Base-by-base conservation (phyloP, 2,113 vertebrate genomes). In the Nicator chloris region DNA sequence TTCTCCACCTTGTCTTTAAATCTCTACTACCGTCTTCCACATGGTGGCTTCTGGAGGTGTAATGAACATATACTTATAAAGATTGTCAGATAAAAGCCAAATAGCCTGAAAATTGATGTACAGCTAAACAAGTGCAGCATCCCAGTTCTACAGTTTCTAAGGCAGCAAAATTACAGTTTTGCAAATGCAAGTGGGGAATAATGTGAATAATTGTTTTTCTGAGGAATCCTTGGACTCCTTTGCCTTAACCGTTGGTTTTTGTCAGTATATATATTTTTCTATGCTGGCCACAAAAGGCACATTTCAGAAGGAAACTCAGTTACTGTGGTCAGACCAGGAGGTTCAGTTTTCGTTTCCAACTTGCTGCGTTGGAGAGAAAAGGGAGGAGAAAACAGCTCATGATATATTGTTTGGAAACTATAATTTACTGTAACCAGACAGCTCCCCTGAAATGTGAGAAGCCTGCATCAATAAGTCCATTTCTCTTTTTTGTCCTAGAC, bases 401-500 rank as follows among this genome's bases (percentile, higher is more conserved):
- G 94, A 95, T 90, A 50, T 12, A 88, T 78, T 81, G 69, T 94
- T 88, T 84, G 59, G 94, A 90, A 95, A 95, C 86, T 85, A 13
- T 96, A 83, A 86, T 88, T 96, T 96, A 95, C 88, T 71, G 70
- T 91, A 93, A 91, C 87, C 76, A 84, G 86, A 71, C 93, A 93
- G 68, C 72, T 93, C 82, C 63, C 50, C 22, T 92, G 90, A 93
- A 88, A 92, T 78, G 76, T 59, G 54, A 94, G 90, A 96, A 88
- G 59, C 51, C 78, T 92, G 64, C 93, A 39, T 71, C 97, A 95
- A 51, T 94, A 86, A 88, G 61, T 69, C 76, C 82, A 57, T 88
- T 95, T 96, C 77, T 97, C 75, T 83, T 91, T 88, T 90, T 96
- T 65, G 93, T 97, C 98, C 70, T 93, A 99, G 99, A 96, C 97